Percentiles rank a stretch among this genome's conserved stretches.
Conservation (phyloP, 2,797 vertebrate species). For the Sciurus vulgaris region DNA sequence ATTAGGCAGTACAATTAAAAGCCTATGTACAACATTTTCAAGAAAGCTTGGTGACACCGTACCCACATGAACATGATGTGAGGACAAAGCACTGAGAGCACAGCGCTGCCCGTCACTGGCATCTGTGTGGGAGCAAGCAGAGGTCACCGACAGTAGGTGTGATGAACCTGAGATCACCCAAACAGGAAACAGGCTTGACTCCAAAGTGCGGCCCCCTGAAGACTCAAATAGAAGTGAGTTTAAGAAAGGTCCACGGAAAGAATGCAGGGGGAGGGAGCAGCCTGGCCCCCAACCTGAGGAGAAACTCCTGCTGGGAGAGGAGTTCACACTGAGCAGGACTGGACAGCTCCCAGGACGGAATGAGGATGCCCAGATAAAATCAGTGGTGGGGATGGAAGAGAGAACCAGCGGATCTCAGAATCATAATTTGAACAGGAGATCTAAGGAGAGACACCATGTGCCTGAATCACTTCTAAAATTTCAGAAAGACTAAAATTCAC, state of each 20-base stretch:
- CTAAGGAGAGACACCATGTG: not conserved
- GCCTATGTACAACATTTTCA: not conserved
- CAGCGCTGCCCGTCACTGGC: not conserved
- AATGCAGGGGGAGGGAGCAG: not conserved
- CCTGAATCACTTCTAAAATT: not conserved
- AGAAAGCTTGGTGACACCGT: not conserved
- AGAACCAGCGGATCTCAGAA: not conserved
- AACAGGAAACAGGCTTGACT: not conserved
- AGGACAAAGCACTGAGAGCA: not conserved
- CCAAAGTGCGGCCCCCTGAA: not conserved
- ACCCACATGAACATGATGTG: not conserved
- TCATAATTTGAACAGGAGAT: not conserved
- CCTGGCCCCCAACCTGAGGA: rapidly evolving
- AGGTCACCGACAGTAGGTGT: not conserved
- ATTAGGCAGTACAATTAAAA: not conserved
- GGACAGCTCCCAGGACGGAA: not conserved
- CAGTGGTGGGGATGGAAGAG: not conserved
- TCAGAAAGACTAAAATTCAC: not conserved
- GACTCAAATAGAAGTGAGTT: not conserved
- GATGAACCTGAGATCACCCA: not conserved
- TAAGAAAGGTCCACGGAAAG: rapidly evolving
- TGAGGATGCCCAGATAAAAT: not conserved
- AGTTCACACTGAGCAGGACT: not conserved
- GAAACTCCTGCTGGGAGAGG: not conserved
- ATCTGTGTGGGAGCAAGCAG: not conserved